phyloP scores from a whole-genome alignment of 2,888 invertebrate genomes.

The Clunio marinus region DNA sequence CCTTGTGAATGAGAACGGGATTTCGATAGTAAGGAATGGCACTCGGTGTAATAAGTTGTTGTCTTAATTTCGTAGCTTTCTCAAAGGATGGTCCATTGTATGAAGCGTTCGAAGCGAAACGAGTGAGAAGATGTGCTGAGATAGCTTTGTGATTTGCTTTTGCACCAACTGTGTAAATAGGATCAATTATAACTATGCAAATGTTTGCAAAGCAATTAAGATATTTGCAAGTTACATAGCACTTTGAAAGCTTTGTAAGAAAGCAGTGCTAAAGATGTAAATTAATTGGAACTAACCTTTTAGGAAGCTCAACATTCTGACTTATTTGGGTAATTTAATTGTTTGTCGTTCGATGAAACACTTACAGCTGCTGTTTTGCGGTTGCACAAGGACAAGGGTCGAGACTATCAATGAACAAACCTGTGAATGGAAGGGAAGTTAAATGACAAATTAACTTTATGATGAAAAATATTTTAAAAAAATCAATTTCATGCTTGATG shows the following conservation, averaged over 20 bases:
- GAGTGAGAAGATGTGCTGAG: not conserved
- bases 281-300: not conserved
- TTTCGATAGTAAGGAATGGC: conserved; percentile 71
- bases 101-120: not conserved
- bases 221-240: not conserved
- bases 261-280: too few species aligned
- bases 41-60: conserved; percentile 65
- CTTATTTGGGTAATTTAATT: too few species aligned
- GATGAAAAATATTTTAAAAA: too few species aligned
- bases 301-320: not conserved
- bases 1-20: conserved; percentile 79
- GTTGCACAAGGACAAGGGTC: too few species aligned
- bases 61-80: conserved; percentile 57
- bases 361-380: not conserved
- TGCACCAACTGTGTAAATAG: conserved; percentile 33
- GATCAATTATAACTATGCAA: conserved; percentile 34
- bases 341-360: not conserved
- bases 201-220: conserved; percentile 28
- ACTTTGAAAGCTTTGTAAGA: not conserved
- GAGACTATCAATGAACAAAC: too few species aligned
- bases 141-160: conserved; percentile 20
- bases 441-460: too few species aligned
- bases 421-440: too few species aligned
- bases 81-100: conserved; percentile 58
- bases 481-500: too few species aligned